Evolutionary conservation across 1,140 invertebrate genomes (phyloP).

Genomic region (Drosophila suzukii): DNA sequence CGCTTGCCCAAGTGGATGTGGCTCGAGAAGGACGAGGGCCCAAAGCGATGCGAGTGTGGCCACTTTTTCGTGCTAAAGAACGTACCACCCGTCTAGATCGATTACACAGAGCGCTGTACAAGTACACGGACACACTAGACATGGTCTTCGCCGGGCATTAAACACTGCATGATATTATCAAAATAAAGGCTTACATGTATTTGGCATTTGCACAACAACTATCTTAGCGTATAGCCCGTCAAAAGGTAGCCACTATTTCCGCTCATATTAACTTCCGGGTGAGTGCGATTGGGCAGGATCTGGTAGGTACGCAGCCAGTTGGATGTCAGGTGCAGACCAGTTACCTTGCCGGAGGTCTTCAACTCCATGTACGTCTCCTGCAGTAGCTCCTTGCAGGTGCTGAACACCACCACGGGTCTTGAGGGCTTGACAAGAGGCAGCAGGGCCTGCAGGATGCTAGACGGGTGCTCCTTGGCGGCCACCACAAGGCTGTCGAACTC

Average conservation of each 20-base stretch:
- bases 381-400: constrained; percentile 91
- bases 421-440: constrained; percentile 91
- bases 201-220: constrained; percentile 23
- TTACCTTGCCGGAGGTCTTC: constrained; percentile 88
- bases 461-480: constrained; percentile 93
- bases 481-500: constrained; percentile 93
- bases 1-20: constrained; percentile 95
- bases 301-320: constrained; percentile 96
- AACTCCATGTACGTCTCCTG: constrained; percentile 91
- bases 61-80: constrained; percentile 96
- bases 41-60: constrained; percentile 96
- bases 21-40: constrained; percentile 91
- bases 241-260: constrained; percentile 91
- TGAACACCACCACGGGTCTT: constrained; percentile 93
- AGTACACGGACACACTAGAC: constrained; percentile 8
- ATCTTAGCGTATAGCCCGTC: constrained; percentile 87
- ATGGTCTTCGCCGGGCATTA: constrained; percentile 19
- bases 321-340: constrained; percentile 91
- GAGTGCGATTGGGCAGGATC: constrained; percentile 92
- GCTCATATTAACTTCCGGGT: constrained; percentile 92
- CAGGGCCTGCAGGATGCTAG: constrained; percentile 90
- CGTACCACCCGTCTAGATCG: constrained; percentile 85
- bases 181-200: constrained; percentile 40
- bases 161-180: constrained; percentile 74
- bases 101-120: constrained; percentile 32